phyloP scores from a whole-genome alignment of 2,797 vertebrate genomes.

The Emydoidea blandingii region DNA sequence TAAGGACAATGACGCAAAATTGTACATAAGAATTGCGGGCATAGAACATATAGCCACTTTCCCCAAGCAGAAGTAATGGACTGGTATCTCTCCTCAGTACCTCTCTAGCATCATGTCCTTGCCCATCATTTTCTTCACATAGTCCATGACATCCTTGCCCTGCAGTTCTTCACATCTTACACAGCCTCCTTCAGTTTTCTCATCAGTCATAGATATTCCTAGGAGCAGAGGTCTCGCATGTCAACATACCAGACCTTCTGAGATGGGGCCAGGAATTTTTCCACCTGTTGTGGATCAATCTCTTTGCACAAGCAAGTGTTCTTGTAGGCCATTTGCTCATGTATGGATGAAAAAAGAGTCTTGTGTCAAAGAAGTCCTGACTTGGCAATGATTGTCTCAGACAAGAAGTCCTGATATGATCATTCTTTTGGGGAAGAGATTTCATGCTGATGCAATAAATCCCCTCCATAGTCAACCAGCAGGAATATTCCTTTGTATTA shows the following conservation, averaged over 20 bases:
- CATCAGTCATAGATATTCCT: background rate
- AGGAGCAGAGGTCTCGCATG: background rate
- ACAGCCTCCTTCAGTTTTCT: background rate
- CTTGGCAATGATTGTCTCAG: background rate
- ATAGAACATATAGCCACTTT: background rate
- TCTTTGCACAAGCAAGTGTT: background rate
- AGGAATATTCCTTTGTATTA: background rate
- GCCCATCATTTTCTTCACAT: background rate
- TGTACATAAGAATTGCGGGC: background rate
- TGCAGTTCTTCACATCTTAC: background rate
- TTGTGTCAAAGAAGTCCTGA: background rate
- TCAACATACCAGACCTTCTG: background rate
- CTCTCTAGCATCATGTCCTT: background rate
- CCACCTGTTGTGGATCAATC: background rate
- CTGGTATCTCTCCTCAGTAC: background rate
- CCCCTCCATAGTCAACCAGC: background rate
- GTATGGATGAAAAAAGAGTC: background rate
- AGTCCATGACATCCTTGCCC: background rate
- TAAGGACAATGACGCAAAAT: background rate
- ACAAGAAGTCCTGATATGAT: background rate
- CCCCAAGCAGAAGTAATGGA: background rate
- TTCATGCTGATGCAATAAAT: background rate
- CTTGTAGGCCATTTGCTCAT: background rate
- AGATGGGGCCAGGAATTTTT: background rate
- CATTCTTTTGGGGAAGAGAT: background rate